Evolutionary conservation across 2,113 vertebrate species (phyloP).

Genomic region (Ardeotis arabs): DNA sequence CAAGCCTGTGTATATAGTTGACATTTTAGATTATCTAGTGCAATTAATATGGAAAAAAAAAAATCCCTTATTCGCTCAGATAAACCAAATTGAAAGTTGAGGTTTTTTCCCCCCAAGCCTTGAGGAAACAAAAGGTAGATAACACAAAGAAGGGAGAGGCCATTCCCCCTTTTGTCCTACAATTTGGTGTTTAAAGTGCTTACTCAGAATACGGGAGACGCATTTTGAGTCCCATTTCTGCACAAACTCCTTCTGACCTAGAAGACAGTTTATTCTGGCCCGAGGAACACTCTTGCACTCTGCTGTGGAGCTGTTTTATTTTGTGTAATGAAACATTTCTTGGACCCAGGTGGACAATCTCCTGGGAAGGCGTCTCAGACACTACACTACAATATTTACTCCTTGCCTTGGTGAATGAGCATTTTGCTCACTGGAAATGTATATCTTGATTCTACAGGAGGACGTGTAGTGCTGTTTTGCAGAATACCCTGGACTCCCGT

Average conservation of each 20-base stretch:
- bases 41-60: neutral
- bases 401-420: neutral
- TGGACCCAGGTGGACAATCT: neutral
- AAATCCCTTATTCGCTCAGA: neutral
- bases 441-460: accelerated
- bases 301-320: neutral
- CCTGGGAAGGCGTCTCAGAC: neutral
- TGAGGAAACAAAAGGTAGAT: neutral
- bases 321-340: neutral
- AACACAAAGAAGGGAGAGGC: neutral
- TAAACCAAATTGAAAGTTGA: neutral
- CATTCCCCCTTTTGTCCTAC: neutral
- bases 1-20: neutral
- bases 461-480: neutral
- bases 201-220: neutral
- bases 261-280: neutral
- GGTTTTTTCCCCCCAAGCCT: accelerated
- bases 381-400: neutral
- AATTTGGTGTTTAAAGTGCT: neutral
- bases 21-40: neutral
- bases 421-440: neutral
- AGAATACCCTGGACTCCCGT: neutral
- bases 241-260: neutral
- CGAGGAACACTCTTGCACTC: neutral
- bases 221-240: neutral